Base-by-base conservation (phyloP, 2,113 vertebrate genomes). In the Fukomys damarensis region DNA sequence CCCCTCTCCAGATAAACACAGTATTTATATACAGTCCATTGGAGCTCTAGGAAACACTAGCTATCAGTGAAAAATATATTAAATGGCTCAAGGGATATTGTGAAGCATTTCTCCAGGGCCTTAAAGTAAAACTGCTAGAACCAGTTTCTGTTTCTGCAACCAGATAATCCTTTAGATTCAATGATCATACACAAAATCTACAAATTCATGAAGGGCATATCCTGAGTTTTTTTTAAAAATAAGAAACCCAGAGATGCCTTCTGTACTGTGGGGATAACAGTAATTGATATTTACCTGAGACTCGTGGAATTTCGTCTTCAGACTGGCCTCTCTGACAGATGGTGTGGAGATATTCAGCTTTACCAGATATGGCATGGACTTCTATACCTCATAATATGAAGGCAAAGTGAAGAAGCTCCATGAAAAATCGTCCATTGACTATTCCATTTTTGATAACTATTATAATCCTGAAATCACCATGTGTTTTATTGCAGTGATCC, bases 261-360 rank as follows among this genome's bases (percentile, higher is more conserved):
- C 96, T 99, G 98, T 84, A 95, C 99, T 97, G 98, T 99, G 97
- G 99, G 98, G 77, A 98, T 99, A 94, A 99, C 99, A 28, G 98
- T 98, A 99, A 99, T 99, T 56, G 99, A 99, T 95, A 98, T 99
- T 65, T 99, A 99, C 91, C 99, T 99, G 97, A 95, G 98, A 99
- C 52, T 99, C 98, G 52, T 99, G 99, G 99, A 99, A 99, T 97
- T 99, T 99, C 97, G 98, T 99, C 88, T 99, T 99, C 97, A 99
- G 99, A 96, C 97, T 98, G 97, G 98, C 99, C 43, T 99, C 99
- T 91, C 98, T 99, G 70, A 98, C 97, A 94, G 98, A 98, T 97
- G 99, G 99, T 24, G 98, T 99, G 98, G 99, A 99, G 9, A 98
- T 99, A 94, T 99, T 99, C 98, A 99, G 99, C 93, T 99, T 99